Evolutionary conservation across 2,888 invertebrate genomes (phyloP), one percentile per base, ranked within the genome.

Genomic region (Peribatodes rhomboidaria): DNA sequence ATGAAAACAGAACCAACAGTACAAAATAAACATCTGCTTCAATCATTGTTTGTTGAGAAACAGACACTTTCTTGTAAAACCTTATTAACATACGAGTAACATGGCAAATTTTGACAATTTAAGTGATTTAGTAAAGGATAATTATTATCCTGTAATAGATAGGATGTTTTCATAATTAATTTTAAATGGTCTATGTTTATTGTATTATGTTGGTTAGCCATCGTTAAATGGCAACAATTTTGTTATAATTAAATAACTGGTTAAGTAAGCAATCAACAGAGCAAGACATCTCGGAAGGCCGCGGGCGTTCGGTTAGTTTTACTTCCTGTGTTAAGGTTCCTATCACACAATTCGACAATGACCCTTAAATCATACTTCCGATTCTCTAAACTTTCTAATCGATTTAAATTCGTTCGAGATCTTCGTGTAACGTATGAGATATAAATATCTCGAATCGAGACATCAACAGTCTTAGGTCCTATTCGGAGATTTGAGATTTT

Each of bases 281-380:
- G 76, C 80, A 80, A 80, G 72, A 76, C 79, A 80, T 82, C 75
- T 83, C 70, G 81, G 84, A 89, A 89, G 88, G 88, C 79, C 84
- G 79, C 69, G 77, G 74, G 74, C 82, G 59, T 77, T 72, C 56
- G 69, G 27, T 41, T 50, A 57, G 65, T 44, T 71, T 55, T 72
- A 79, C 83, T 88, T 88, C 88, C 86, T 87, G 81, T 81, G 77
- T 82, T 76, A 76, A 75, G 73, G 81, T 59, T 68, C 62, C 55
- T 67, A 69, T 61, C 42, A 58, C 66, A 56, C 50, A 61, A 54
- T 65, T 65, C 61, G 39, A 56, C 55, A 62, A 53, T 69, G 70
- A 69, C 74, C 72, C 70, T 58, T 53, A 67, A 57, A 54, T 55
- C 1, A 50, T 61, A 49, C 54, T 69, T 74, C 72, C 69, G 72